A percentile compares a stretch with the other conserved stretches of the same genome.
Conservation (phyloP, 1,140 invertebrate species). For the Drosophila repletoides region DNA sequence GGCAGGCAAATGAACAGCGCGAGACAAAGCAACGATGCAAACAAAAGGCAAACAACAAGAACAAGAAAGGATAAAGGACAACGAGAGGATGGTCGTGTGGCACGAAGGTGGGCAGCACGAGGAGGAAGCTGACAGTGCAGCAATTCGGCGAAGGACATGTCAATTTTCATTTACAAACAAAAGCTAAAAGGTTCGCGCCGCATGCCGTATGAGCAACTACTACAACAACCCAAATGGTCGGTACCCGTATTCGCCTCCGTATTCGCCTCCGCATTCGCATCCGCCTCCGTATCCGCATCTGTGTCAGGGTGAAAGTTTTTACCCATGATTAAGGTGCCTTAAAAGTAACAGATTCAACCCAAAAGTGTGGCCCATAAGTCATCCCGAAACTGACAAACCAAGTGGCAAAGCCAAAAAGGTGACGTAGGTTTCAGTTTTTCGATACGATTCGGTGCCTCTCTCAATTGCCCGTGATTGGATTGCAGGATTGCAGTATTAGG, state of each 20-base stretch:
- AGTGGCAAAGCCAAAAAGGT: constrained; percentile 19
- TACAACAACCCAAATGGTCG: not conserved
- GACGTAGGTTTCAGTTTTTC: constrained; percentile 11
- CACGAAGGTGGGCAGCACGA: too few relatives aligned
- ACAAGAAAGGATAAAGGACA: not conserved
- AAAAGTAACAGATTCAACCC: constrained; percentile 1
- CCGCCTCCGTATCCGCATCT: constrained; percentile 1
- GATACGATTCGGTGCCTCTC: constrained; percentile 3
- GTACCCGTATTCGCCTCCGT: not conserved
- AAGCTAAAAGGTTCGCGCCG: constrained; percentile 60
- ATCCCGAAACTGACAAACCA: constrained; percentile 12
- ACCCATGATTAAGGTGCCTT: constrained; percentile 25
- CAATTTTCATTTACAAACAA: constrained; percentile 75
- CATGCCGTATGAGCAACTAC: constrained; percentile 14
- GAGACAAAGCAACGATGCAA: constrained; percentile 58
- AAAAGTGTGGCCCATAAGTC: constrained; percentile 20
- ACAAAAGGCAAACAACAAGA: constrained; percentile 55
- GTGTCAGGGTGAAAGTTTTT: constrained; percentile 28
- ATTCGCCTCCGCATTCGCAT: constrained; percentile 13
- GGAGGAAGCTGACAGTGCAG: constrained; percentile 53
- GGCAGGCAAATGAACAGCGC: constrained; percentile 62
- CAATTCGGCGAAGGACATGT: constrained; percentile 72
- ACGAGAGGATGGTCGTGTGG: not conserved
- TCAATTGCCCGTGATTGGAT: not conserved
- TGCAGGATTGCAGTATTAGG: too few relatives aligned